Evolutionary conservation across 2,888 invertebrate genomes (phyloP), one percentile per base, ranked within the genome.

Genomic region (Oscheius myriophilus): DNA sequence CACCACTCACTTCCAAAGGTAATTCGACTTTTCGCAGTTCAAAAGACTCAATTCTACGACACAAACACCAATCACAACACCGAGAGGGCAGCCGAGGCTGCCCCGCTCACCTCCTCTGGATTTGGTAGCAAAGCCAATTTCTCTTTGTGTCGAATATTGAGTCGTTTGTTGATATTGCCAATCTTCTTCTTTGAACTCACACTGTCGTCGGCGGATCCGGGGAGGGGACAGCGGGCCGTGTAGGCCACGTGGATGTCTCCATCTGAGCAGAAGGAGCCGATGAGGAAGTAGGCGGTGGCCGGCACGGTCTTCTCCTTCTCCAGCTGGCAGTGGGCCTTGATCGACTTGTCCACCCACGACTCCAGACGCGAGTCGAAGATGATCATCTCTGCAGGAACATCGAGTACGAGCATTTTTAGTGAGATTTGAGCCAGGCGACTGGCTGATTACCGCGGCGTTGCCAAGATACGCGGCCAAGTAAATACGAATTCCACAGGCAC

Each of bases 201-300:
- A 62, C 67, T 69, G 45, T 72, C 74, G 18, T 72, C 63, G n/a
- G 78, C 77, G 46, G 75, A 74, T 1, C 65, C 64, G 23, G 78
- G 80, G 1, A 78, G 74, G 11, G 80, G 80, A 49, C 80, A 78
- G 57, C 77, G 78, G 26, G 78, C 72, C 6, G 71, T 69, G 63
- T 78, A 76, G 9, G 77, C 78, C 16, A 80, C 71, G 55, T 80
- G 78, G 51, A 77, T 71, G 45, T 80, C 80, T 1, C 77, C 77
- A 52, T 73, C 75, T 7, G 78, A 75, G 41, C 68, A 68, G 54
- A 75, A 78, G 12, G 77, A 77, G 52, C 77, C 79, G 33, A 78
- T 49, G 39, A 80, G 67, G 33, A 75, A 78, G 55, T 75, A 77
- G 26, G 73, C 80, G 1, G 78, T 72, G n/a, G 73, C 72, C 14